Evolutionary conservation across 2,113 vertebrate species (phyloP), one percentile per base, ranked within the genome.

Genomic region (Eonycteris spelaea): DNA sequence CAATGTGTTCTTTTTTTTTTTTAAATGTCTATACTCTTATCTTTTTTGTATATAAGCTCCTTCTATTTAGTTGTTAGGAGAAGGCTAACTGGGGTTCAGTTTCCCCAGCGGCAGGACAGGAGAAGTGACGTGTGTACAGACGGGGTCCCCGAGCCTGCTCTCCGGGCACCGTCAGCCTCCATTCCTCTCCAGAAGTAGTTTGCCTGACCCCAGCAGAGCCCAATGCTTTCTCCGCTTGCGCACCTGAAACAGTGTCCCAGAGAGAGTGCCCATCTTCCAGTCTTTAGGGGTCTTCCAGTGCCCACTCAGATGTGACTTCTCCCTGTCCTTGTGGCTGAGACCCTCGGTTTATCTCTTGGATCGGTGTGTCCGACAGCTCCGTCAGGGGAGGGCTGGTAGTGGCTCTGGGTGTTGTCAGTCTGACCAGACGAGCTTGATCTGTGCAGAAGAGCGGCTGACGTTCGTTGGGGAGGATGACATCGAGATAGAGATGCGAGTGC

Each of bases 401-500:
- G 61, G 33, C 15, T 73, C 73, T 84, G 65, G 28, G 33, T 55
- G 10, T 77, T 89, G 28, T 53, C 82, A 79, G 7, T 53, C 40
- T 18, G 65, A 16, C 70, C 59, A 94, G 7, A 91, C 59, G 48
- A 83, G 33, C 63, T 22, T 75, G 55, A 61, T 95, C 91, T 94
- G 30, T 92, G 1, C 96, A 98, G 98, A 98, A 80, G 97, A 97
- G 10, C 94, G 61, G 0, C 21, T 87, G 80, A 97, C 97, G 0
- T 96, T 98, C 0, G 98, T 98, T 71, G 98, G 98, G 0, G 98
- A 98, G 0, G 97, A 98, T 9, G 98, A 98, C 80, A 97, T 98
- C 1, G 97, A 98, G 59, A 53, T 98, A 0, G 96, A 96, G 74
- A 59, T 98, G 97, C 92, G 91, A 9, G 94, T 98, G 2, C 98